Base-by-base conservation (phyloP, 1,140 invertebrate genomes). In the Sycophila sp. region DNA sequence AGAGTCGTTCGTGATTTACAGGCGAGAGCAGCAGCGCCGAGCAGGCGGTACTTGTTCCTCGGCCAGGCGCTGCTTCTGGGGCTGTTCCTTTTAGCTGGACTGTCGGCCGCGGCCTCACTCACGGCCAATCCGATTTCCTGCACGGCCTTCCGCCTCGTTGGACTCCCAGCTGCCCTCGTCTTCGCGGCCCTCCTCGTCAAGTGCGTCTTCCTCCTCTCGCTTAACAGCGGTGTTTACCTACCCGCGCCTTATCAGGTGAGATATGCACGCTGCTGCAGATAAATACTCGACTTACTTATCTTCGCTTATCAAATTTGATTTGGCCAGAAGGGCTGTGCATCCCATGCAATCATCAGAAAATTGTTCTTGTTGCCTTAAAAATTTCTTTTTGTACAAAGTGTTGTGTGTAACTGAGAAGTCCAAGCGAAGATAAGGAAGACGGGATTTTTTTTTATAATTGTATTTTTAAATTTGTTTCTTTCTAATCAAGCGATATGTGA, bases 101-200 rank as follows among this genome's bases (percentile, higher is more conserved):
- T 95, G 2, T 92, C 93, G 1, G 92, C 94, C 4, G 88, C 95
- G 1, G 92, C 94, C 24, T 90, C 94, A 0, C 90, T 93, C 1
- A 90, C 92, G 28, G 95, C 96, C 17, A 93, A 93, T 34, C 88
- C 91, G 3, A 86, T 93, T 38, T 93, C 94, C 1, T 98, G 96
- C 78, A 94, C 92, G 11, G 90, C 94, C 13, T 92, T 94, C 64
- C 88, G 95, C 40, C 91, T 97, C 71, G 92, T 95, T 17, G 96
- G 96, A 28, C 89, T 97, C 15, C 90, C 94, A 3, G 96, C 96
- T 74, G 91, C 94, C 15, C 87, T 97, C n/a, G 92, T 97, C 22
- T 98, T 97, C 81, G 93, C 94, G 15, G 93, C 96, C 0, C 88
- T 98, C 26, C 89, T 98, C 63, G 96, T 98, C 69, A 98, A 98